A percentile compares a stretch with the other conserved stretches of the same genome.
phyloP scores from a whole-genome alignment of 1,140 invertebrate genomes.

The Aphelinus atriplicis region DNA sequence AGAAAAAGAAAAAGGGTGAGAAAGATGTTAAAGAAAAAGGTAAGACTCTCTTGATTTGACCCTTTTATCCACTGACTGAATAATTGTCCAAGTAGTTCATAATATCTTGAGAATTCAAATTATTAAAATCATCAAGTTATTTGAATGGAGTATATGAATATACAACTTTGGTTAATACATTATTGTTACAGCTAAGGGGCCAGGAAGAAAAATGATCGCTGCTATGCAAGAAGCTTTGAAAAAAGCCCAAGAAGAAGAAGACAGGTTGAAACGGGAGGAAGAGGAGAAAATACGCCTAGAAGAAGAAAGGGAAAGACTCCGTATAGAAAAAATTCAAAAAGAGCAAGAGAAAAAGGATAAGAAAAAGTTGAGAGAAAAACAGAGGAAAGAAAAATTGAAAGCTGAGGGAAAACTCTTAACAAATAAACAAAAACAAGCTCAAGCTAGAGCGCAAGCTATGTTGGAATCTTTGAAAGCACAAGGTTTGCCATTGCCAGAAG shows the following conservation, averaged over 20 bases:
- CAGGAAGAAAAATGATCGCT: slow-evolving; percentile 81
- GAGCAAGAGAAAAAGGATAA: slow-evolving; percentile 89
- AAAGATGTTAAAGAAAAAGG: slow-evolving; percentile 64
- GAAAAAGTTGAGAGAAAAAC: slow-evolving; percentile 96
- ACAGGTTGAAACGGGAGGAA: slow-evolving; percentile 79
- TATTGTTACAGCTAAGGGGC: slow-evolving; percentile 68
- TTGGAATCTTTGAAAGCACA: slow-evolving; percentile 88
- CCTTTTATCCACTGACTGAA: neutral
- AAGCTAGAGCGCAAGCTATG: slow-evolving; percentile 86
- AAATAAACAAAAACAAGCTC: slow-evolving; percentile 90
- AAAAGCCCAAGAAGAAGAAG: slow-evolving; percentile 72
- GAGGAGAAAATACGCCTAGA: slow-evolving; percentile 80
- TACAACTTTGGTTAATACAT: too few species aligned
- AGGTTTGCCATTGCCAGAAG: slow-evolving; percentile 76
- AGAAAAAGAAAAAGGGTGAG: slow-evolving; percentile 68
- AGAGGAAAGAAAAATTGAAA: slow-evolving; percentile 90
- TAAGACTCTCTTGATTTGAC: slow-evolving; percentile 31
- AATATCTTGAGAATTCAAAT: neutral
- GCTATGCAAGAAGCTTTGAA: slow-evolving; percentile 90
- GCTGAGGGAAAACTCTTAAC: slow-evolving; percentile 94
- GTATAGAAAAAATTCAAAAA: slow-evolving; percentile 79
- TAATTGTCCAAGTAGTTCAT: too few species aligned
- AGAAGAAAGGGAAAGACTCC: slow-evolving; percentile 78
- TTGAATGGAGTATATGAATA: too few species aligned
- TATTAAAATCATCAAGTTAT: neutral